Conservation (phyloP, 23 tunicate genomes). For the Aplidium turbinatum region DNA sequence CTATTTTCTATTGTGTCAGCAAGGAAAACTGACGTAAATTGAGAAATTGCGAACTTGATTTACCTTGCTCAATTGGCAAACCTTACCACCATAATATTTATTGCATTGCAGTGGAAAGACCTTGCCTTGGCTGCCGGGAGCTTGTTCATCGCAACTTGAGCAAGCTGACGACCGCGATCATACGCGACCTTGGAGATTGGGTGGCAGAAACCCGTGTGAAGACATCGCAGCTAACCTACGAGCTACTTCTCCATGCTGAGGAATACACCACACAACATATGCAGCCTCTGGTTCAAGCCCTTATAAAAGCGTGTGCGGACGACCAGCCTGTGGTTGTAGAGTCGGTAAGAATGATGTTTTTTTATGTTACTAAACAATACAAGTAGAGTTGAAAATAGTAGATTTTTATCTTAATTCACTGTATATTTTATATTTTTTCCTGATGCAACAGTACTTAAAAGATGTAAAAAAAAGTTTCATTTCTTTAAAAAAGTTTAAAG, state of each 20-base stretch:
- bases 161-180: constrained; percentile 76
- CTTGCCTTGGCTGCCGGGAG: constrained; percentile 91
- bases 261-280: constrained; percentile 93
- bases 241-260: constrained; percentile 84
- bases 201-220: constrained; percentile 76
- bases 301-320: constrained; percentile 75
- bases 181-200: constrained; percentile 89
- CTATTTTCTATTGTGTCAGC: too few species aligned
- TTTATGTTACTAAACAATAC: too few species aligned
- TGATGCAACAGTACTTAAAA: too few species aligned
- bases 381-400: too few species aligned
- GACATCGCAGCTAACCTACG: constrained; percentile 78
- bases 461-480: too few species aligned
- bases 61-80: too few species aligned
- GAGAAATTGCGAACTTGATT: too few species aligned
- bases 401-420: too few species aligned
- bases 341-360: constrained; percentile 60
- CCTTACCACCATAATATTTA: too few species aligned
- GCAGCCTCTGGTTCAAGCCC: constrained; percentile 90
- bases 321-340: constrained; percentile 49
- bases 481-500: too few species aligned
- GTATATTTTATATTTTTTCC: too few species aligned
- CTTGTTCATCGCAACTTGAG: constrained; percentile 90
- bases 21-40: too few species aligned
- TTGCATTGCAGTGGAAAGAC: constrained; percentile 63